A percentile compares a stretch with the other conserved stretches of the same genome.
Evolutionary conservation across 2,888 invertebrate species (phyloP).

Genomic region (Omphaloscelis lunosa): DNA sequence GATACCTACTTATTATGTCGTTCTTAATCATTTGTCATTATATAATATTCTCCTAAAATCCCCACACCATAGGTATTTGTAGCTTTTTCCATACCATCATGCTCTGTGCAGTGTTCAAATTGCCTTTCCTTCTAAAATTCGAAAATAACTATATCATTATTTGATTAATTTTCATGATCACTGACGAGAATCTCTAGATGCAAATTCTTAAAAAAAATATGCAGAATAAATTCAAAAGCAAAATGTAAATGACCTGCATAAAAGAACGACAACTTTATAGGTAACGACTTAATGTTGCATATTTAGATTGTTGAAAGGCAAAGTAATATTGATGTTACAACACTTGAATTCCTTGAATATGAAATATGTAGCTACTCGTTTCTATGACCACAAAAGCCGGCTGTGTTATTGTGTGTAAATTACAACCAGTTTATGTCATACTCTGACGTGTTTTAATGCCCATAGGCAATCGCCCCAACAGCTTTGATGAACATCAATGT

Average conservation of each 20-base stretch:
- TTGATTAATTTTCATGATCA: slow-evolving; percentile 6
- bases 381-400: too few species aligned
- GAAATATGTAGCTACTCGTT: neutral
- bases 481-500: neutral
- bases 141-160: too few species aligned
- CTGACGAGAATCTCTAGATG: neutral
- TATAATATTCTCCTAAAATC: too few species aligned
- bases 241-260: neutral
- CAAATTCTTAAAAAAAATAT: neutral
- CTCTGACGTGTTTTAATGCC: neutral
- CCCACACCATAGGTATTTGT: neutral
- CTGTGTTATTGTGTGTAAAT: too few species aligned
- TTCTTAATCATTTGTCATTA: too few species aligned
- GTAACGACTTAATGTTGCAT: neutral
- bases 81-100: neutral
- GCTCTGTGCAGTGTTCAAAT: too few species aligned
- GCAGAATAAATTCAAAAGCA: neutral
- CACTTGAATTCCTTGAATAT: neutral
- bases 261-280: neutral
- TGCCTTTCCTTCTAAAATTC: too few species aligned
- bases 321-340: neutral
- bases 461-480: neutral
- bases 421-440: neutral
- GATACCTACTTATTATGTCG: too few species aligned
- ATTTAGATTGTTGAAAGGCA: neutral